A percentile compares a stretch with the other conserved stretches of the same genome.
Evolutionary conservation across 1,140 invertebrate genomes (phyloP).

Genomic region (Dendroctonus valens): DNA sequence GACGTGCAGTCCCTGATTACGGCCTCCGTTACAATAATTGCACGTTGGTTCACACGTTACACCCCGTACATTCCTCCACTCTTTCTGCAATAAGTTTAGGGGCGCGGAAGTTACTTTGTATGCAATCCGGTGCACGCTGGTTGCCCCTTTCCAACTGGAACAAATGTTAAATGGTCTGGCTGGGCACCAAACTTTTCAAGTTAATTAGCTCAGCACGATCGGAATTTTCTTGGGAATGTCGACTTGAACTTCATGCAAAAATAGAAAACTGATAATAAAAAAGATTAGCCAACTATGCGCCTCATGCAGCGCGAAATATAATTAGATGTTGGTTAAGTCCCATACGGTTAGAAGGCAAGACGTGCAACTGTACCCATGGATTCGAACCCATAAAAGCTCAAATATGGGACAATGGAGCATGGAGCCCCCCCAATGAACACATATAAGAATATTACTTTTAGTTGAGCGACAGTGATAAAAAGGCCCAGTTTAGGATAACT

Average conservation of each 20-base stretch:
- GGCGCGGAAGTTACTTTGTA: slow-evolving; percentile 38
- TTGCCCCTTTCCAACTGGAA: slow-evolving; percentile 3
- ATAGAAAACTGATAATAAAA: too few species aligned
- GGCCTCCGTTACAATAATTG: slow-evolving; percentile 44
- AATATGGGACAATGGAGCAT: slow-evolving; percentile 25
- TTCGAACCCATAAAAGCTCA: too few species aligned
- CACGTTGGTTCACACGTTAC: slow-evolving; percentile 42
- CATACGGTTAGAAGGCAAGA: too few species aligned
- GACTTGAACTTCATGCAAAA: too few species aligned
- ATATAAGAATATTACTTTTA: slow-evolving; percentile 47
- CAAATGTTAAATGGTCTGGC: neutral
- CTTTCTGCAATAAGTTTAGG: slow-evolving; percentile 36
- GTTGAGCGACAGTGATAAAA: slow-evolving; percentile 45
- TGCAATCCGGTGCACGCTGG: slow-evolving; percentile 8
- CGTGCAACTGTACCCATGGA: too few species aligned
- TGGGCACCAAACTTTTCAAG: too few species aligned
- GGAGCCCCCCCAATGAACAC: slow-evolving; percentile 31
- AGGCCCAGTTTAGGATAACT: slow-evolving; percentile 50
- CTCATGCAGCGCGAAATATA: too few species aligned
- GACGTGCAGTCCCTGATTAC: slow-evolving; percentile 37
- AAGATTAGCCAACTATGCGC: too few species aligned
- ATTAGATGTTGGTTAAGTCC: too few species aligned
- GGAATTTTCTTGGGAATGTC: too few species aligned
- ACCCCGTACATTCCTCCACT: slow-evolving; percentile 35
- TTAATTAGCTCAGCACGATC: too few species aligned